Percentiles rank a stretch among this genome's conserved stretches.
Conservation (phyloP, 2,113 vertebrate genomes). For the Vidua macroura region DNA sequence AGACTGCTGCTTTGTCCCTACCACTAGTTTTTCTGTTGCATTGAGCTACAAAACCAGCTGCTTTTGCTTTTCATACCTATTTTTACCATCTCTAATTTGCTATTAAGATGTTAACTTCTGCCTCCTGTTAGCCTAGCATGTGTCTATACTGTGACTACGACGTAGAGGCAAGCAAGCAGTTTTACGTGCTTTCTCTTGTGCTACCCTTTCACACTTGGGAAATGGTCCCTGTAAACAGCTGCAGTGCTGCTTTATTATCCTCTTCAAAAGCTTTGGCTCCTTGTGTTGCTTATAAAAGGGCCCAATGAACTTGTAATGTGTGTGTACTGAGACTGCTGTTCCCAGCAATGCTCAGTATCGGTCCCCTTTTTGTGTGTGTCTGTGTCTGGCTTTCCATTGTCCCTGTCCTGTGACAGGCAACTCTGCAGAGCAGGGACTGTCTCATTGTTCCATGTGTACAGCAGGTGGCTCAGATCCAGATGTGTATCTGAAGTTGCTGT, state of each 20-base stretch:
- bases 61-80: slow-evolving; percentile 66
- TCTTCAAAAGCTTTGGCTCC: slow-evolving; percentile 23
- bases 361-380: not conserved
- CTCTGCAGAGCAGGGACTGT: not conserved
- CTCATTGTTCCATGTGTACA: not conserved
- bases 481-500: not conserved
- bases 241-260: slow-evolving; percentile 47
- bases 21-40: slow-evolving; percentile 40
- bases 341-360: not conserved
- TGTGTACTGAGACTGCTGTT: not conserved
- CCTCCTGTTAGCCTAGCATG: slow-evolving; percentile 1
- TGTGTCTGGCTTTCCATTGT: not conserved
- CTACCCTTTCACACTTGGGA: slow-evolving; percentile 44
- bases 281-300: slow-evolving; percentile 46
- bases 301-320: not conserved
- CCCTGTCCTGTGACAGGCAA: not conserved
- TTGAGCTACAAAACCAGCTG: slow-evolving; percentile 45
- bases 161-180: not conserved
- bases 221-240: slow-evolving; percentile 55
- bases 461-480: slow-evolving; percentile 30
- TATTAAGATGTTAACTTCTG: slow-evolving; percentile 64
- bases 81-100: slow-evolving; percentile 63
- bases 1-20: slow-evolving; percentile 18
- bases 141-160: not conserved
- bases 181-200: slow-evolving; percentile 31